Evolutionary conservation across 2,797 vertebrate genomes (phyloP), one percentile per base, ranked within the genome.

Genomic region (Lutjanus argentimaculatus): DNA sequence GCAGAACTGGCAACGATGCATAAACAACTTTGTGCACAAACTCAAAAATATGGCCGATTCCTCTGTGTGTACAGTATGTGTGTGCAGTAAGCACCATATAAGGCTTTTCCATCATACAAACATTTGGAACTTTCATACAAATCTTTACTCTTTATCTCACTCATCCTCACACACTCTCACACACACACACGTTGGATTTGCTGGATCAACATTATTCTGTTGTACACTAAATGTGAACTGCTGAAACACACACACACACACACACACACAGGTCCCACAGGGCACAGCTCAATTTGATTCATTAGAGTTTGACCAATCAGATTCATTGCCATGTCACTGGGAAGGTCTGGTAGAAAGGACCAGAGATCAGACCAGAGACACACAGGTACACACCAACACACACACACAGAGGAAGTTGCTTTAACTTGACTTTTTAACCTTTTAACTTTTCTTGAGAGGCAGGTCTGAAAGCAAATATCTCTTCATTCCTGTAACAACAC

Each of bases 271-370:
- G 69, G 65, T 51, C 68, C 46, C 42, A 43, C 2, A 2, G 66
- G 77, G 22, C 36, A 17, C 9, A 52, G 52, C 48, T 78, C 16
- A 48, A 69, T 83, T 83, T 64, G 43, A 87, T 83, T 79, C 46
- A 73, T 76, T 62, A 74, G 52, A 72, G 62, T 77, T 72, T 6
- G 40, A 75, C 67, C 79, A 80, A 65, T 84, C 65, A 70, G 76
- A 25, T 75, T 85, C 56, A 58, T 57, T 25, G 19, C 25, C 59
- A 25, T 67, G 77, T 83, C 76, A 79, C 68, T 2, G 2, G 46
- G 74, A 70, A 75, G 87, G 79, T 85, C 77, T 55, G 53, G 10
- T 5, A 25, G 66, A 68, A 40, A 67, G 30, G 56, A 52, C 51
- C 42, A 43, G 42, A 25, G 45, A 46, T n/a, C 0, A 77, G 42